Conservation (phyloP, 2,113 vertebrate species). For the Pseudopipra pipra region DNA sequence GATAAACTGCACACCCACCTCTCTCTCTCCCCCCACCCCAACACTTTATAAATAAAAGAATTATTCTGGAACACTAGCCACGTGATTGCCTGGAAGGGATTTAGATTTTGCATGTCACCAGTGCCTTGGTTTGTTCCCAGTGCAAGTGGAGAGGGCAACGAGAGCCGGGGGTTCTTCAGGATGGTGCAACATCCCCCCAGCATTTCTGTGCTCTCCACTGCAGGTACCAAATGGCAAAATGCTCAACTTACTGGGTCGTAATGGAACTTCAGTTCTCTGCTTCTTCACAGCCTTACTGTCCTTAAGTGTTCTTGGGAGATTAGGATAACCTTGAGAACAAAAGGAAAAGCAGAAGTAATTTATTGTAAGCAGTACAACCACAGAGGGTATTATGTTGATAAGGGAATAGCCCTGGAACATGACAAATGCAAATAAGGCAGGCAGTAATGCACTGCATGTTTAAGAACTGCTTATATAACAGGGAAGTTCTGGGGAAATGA, state of each 20-base stretch:
- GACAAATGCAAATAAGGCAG: constrained; percentile 45
- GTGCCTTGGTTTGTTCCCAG: background rate
- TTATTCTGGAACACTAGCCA: background rate
- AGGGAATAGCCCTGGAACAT: constrained; percentile 47
- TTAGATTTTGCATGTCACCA: background rate
- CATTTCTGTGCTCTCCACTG: background rate
- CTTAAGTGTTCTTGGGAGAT: constrained; percentile 7
- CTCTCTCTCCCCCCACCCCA: accelerated
- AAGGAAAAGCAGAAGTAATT: constrained; percentile 46
- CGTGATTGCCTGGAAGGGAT: background rate
- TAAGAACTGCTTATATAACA: constrained; percentile 25
- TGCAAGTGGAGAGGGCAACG: background rate
- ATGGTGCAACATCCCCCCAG: background rate
- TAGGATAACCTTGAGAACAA: constrained; percentile 44
- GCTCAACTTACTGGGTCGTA: background rate
- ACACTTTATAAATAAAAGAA: background rate
- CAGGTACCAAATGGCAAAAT: background rate
- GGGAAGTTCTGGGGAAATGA: background rate
- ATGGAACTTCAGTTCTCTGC: background rate
- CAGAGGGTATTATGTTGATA: constrained; percentile 40
- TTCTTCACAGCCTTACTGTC: background rate
- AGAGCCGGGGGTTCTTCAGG: background rate
- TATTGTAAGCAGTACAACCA: background rate
- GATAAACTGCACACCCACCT: background rate
- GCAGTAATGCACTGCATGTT: background rate